Base-by-base conservation (phyloP, 37 sponge, comb jelly and placozoan species). In the Dysidea cf. avara region DNA sequence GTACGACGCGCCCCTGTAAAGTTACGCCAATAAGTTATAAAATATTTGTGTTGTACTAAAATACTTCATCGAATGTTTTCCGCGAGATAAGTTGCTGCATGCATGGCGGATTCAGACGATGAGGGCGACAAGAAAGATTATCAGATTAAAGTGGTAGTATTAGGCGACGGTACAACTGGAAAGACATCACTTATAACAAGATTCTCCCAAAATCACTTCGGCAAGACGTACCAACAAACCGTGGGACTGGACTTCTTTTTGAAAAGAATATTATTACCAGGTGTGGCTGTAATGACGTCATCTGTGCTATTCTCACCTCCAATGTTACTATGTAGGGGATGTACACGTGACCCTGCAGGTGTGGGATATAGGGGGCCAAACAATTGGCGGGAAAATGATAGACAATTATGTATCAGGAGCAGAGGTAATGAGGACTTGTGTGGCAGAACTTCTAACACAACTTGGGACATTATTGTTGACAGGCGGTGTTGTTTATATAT, bases 291-390 rank as follows among this genome's bases (percentile, higher is more conserved):
- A 13, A 21, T 59, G 20, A 22, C 13, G 24, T 59, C 62, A 13
- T 14, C 24, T 14, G 29, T 22, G 20, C 14, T 22, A 59, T 24
- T 13, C 14, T 14, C 13, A 49, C 13, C 52, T 49, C 16, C 62
- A 31, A 56, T 12, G 17, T 40, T 33, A 12, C 34, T 4, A n/a
- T 74, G 53, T 65, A 90, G 91, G 87, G 54, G 81, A 75, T 53
- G 72, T 65, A 14, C 68, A 94, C 33, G 94, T 93, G 6, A 70
- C 95, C 0, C 74, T 97, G 18, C 95, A 91, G 67, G 92, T 97
- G 29, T 94, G 99, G 99, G 99, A 95, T 71, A 97, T 94, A 61
- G 99, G 99, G 12, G 99, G 99, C 0, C 99, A 94, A 58, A 81
- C 93, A 0, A 69, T 97, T 20, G 99, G 99, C 13, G 99, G 99